Percentiles rank a stretch among this genome's conserved stretches.
Evolutionary conservation across 30 jellyfish, hydroid and myxozoan genomes (phyloP).

Genomic region (Morbakka virulenta): DNA sequence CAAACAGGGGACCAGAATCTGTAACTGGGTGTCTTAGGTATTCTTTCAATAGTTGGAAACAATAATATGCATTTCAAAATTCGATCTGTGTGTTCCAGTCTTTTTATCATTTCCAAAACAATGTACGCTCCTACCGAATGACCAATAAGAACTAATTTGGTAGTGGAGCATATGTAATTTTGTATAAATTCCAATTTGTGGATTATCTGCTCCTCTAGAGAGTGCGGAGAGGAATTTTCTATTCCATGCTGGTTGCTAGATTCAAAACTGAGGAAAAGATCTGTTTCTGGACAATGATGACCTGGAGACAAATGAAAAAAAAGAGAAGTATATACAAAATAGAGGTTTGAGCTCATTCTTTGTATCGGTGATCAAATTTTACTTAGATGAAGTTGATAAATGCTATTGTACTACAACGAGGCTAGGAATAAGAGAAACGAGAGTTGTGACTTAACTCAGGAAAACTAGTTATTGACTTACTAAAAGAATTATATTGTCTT

Average conservation of each 20-base stretch:
- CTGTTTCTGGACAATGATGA: constrained; percentile 10
- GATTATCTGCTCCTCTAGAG: constrained; percentile 51
- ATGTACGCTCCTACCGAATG: constrained; percentile 71
- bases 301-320: constrained; percentile 15
- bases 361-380: too few species aligned
- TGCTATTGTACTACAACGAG: too few species aligned
- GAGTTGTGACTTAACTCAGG: too few species aligned
- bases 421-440: too few species aligned
- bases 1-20: constrained; percentile 61
- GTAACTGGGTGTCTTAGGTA: constrained; percentile 50
- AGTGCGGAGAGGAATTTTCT: constrained; percentile 1
- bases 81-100: constrained; percentile 15
- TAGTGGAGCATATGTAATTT: constrained; percentile 10
- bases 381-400: too few species aligned
- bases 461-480: too few species aligned
- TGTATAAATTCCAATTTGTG: constrained; percentile 48
- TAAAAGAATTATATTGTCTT: too few species aligned
- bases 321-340: background rate
- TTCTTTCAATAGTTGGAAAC: constrained; percentile 62
- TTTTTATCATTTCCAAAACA: constrained; percentile 24
- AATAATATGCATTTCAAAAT: constrained; percentile 22
- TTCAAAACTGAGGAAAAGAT: background rate
- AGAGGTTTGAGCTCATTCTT: too few species aligned
- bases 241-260: background rate
- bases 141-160: constrained; percentile 42